Base-by-base conservation (phyloP, 2,888 invertebrate species). In the Notodonta dromedarius region DNA sequence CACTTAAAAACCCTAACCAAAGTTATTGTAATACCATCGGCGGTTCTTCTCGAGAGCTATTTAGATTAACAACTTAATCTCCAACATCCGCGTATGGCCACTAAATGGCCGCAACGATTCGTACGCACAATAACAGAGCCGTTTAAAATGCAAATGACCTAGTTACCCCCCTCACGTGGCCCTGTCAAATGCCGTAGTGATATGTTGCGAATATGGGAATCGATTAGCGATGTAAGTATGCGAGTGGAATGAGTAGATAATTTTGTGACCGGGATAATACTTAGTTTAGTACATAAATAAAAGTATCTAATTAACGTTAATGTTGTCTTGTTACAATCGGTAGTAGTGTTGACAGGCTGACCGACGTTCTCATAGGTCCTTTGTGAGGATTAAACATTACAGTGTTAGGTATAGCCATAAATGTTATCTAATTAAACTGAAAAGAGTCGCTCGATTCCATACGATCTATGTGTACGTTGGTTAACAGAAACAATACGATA, bases 111-210 rank as follows among this genome's bases (percentile, higher is more conserved):
- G 65, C 65, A 73, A 73, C 70, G 68, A 80, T 73, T 78, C 71
- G 65, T 66, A 60, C 61, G 61, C 16, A 54, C 65, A 73, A 69
- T 74, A 80, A 77, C 76, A 76, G 71, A 74, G 74, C 69, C 71
- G 71, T 77, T 81, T 82, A 74, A 80, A 79, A 83, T 84, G 84
- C 76, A 78, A 84, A 84, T 80, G 66, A 60, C 58, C 68, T 62
- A 71, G 73, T 76, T 73, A 63, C 63, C 24, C 70, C 69, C 67
- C 48, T 14, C 14, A 6, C 54, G 16, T n/a, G 42, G 42, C 16
- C 35, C n/a, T 54, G 40, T 39, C 55, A 2, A 40, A 14, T 14
- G 58, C 57, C 52, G 9, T 69, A 72, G 67, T 55, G 65, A 63
- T 59, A 40, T 14, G 11, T 55, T 39, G 14, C 40, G 14, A 55